These are phyloP conservation scores for Heliconius congener DNA, from an alignment of 1,140 invertebrate species.

Conservation along the genomic window DNA sequence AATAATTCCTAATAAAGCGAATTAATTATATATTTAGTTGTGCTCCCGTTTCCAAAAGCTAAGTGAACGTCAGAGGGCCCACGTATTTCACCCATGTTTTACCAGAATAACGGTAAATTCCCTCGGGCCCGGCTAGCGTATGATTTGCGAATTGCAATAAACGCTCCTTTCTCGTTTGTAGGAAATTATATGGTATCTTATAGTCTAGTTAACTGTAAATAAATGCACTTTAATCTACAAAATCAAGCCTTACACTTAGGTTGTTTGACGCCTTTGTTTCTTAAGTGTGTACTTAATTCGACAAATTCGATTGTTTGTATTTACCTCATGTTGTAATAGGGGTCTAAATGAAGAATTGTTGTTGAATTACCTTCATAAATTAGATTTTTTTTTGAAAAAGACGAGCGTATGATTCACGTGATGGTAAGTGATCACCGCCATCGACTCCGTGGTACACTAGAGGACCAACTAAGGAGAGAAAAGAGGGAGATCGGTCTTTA, in stretches of 20 bases:
- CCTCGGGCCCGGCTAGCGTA: conserved; percentile 26
- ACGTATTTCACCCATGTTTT: conserved; percentile 40
- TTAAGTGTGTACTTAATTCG: neutral
- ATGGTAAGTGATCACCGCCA: no score
- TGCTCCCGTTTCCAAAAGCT: conserved; percentile 23
- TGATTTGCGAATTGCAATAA: conserved; percentile 54
- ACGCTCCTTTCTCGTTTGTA: conserved; percentile 45
- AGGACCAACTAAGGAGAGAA: no score
- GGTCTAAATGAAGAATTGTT: neutral
- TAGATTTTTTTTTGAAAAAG: neutral
- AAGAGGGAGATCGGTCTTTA: no score
- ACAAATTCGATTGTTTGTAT: neutral
- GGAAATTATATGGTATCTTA: conserved; percentile 43
- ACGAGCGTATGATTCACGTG: no score
- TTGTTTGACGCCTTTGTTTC: conserved; percentile 11
- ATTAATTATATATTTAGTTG: neutral
- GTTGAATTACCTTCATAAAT: neutral
- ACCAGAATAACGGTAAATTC: conserved; percentile 46
- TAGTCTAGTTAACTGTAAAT: conserved; percentile 31
- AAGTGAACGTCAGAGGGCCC: conserved; percentile 20
- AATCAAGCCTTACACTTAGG: neutral
- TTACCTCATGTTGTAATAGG: neutral
- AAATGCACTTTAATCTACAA: conserved; percentile 18
- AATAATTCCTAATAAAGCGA: neutral
- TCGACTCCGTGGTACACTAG: no score